Percentiles rank a stretch among this genome's conserved stretches.
Conservation (phyloP, 37 sponge, comb jelly and placozoan species). For the Geodia barretti region DNA sequence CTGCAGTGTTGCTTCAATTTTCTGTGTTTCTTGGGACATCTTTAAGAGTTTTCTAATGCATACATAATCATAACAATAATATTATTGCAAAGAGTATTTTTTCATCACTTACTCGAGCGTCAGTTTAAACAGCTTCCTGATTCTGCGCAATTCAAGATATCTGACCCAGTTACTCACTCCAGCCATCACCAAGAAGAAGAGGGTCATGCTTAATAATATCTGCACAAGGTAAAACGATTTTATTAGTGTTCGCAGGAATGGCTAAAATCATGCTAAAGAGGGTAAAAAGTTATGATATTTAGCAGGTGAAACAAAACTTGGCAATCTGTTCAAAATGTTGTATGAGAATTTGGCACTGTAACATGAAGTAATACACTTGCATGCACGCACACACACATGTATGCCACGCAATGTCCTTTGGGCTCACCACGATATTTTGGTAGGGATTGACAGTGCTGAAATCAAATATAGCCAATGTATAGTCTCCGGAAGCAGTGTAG, state of each 20-base stretch:
- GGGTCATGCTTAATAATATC: slow-evolving; percentile 57
- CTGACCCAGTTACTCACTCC: slow-evolving; percentile 44
- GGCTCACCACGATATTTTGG: slow-evolving; percentile 61
- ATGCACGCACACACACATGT: not conserved
- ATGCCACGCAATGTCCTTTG: not conserved
- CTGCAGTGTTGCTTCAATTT: too few species aligned
- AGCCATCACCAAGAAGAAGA: slow-evolving; percentile 46
- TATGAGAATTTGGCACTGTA: too few species aligned
- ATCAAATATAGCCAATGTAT: slow-evolving; percentile 60
- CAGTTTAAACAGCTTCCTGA: not conserved
- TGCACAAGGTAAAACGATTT: not conserved
- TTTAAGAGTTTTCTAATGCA: too few species aligned
- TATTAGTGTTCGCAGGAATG: not conserved
- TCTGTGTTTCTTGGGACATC: too few species aligned
- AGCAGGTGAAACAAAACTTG: too few species aligned
- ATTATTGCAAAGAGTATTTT: not conserved
- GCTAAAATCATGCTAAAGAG: too few species aligned
- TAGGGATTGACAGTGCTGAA: slow-evolving; percentile 73
- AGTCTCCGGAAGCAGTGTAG: slow-evolving; percentile 51
- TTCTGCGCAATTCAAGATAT: not conserved
- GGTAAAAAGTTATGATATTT: too few species aligned
- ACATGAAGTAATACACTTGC: too few species aligned
- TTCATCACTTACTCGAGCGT: not conserved
- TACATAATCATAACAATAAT: not conserved
- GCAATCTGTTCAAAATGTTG: too few species aligned